Evolutionary conservation across 2,113 vertebrate genomes (phyloP), one percentile per base, ranked within the genome.

Genomic region (Casuarius casuarius): DNA sequence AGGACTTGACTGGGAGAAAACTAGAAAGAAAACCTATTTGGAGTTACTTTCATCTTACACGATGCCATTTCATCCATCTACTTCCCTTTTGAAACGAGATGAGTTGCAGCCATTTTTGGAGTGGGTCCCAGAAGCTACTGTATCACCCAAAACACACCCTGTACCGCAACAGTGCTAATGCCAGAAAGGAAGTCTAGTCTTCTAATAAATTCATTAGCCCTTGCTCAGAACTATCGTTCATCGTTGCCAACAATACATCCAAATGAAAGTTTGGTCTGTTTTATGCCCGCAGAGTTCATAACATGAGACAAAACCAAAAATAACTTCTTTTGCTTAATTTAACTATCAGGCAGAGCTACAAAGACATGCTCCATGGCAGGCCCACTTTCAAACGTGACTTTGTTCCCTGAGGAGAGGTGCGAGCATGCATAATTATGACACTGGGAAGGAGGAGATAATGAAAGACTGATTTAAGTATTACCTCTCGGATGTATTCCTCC

Each of bases 401-500:
- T 62, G 9, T 26, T 80, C 48, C 42, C 40, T 48, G 29, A 44
- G 56, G 74, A 71, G 14, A 21, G 3, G 14, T 51, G 54, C 72
- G 42, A 90, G 56, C 23, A 20, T 13, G 5, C 10, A 35, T 52
- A 52, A 21, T 52, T 52, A 13, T 54, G 19, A 65, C 23, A 73
- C 12, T 0, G 0, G 68, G 16, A 84, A 40, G n/a, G 31, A 42
- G 29, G 63, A 4, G 5, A 31, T 10, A 56, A 48, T 54, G 38
- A 20, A 35, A 85, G 72, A 72, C 35, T 20, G 26, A 17, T 22
- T 52, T 61, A 33, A 35, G 20, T 8, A 5, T 96, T 97, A 99
- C 99, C 99, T 99, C 99, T 96, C 99, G 97, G 89, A 99, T 85
- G 84, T 99, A 99, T 35, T 99, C 99, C 92, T 99, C 99, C 97